phyloP scores from a whole-genome alignment of 2,888 invertebrate species.

The Drosophila picticornis region DNA sequence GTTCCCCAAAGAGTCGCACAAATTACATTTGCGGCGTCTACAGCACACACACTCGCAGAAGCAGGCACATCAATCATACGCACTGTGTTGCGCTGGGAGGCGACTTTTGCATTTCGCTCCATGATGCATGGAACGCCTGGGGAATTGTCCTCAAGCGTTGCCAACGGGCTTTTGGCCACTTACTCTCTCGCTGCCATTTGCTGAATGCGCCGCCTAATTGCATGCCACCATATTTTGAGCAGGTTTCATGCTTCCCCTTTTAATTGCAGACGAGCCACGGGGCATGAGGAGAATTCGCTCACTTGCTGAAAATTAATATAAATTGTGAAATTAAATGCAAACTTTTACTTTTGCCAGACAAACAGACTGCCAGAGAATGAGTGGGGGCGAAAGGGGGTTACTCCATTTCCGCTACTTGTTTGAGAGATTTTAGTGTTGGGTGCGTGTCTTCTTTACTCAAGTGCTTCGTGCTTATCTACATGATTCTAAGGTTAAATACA shows the following conservation, averaged over 20 bases:
- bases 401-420: slow-evolving; percentile 15
- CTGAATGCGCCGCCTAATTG: slow-evolving; percentile 72
- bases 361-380: neutral
- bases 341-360: slow-evolving; percentile 69
- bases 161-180: slow-evolving; percentile 26
- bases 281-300: slow-evolving; percentile 7
- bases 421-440: slow-evolving; percentile 5
- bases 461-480: neutral
- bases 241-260: slow-evolving; percentile 25
- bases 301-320: slow-evolving; percentile 74
- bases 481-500: neutral
- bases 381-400: neutral
- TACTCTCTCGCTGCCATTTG: slow-evolving; percentile 21
- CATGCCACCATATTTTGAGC: slow-evolving; percentile 64
- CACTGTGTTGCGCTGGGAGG: slow-evolving; percentile 57
- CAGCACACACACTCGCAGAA: slow-evolving; percentile 21
- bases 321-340: slow-evolving; percentile 74
- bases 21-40: slow-evolving; percentile 73
- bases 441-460: slow-evolving; percentile 1
- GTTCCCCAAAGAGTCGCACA: slow-evolving; percentile 64
- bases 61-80: slow-evolving; percentile 71
- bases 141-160: slow-evolving; percentile 45
- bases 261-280: slow-evolving; percentile 41
- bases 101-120: slow-evolving; percentile 42
- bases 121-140: slow-evolving; percentile 41